Evolutionary conservation across 2,888 invertebrate genomes (phyloP), one percentile per base, ranked within the genome.

Genomic region (Drosophila eohydei): DNA sequence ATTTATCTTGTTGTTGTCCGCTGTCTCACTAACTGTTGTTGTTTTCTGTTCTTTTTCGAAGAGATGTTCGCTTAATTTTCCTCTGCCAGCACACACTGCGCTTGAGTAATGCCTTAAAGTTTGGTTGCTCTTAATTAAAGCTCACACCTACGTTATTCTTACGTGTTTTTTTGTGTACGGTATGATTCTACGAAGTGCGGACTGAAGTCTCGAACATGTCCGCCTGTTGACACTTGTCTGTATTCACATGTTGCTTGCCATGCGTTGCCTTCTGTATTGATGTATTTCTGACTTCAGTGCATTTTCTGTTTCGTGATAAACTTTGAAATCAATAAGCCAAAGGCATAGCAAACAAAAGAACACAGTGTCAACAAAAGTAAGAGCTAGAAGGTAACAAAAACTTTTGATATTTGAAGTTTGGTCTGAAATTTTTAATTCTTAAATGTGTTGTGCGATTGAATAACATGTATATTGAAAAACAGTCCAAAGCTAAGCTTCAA

Each of bases 61-160:
- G 44, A 56, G 41, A 21, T 21, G 46, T 56, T 34, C 51, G 63
- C 74, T 80, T 77, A 55, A 77, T 72, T 76, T 71, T 68, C 57
- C 59, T 63, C 66, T 60, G 69, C n/a, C 41, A 51, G 68, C 66
- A 50, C 61, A 68, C 72, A 34, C 56, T 58, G 59, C 68, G 68
- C 60, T 75, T 84, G 87, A 83, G 60, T 74, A 78, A 87, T 84
- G 51, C 71, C 81, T 75, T 76, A 54, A 84, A 84, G 78, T 84
- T 82, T 72, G 74, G 78, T 70, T 76, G 66, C 71, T 82, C 82
- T 81, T 80, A 84, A 87, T 84, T 84, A 82, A 71, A 65, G 57
- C 71, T 58, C 58, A 64, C 71, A 52, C 48, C 41, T 30, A 36
- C 30, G 41, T 34, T 60, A 9, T 52, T 54, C 44, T 61, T 63